Conservation (phyloP, 1,140 invertebrate species). For the Trachelipus rathkii region DNA sequence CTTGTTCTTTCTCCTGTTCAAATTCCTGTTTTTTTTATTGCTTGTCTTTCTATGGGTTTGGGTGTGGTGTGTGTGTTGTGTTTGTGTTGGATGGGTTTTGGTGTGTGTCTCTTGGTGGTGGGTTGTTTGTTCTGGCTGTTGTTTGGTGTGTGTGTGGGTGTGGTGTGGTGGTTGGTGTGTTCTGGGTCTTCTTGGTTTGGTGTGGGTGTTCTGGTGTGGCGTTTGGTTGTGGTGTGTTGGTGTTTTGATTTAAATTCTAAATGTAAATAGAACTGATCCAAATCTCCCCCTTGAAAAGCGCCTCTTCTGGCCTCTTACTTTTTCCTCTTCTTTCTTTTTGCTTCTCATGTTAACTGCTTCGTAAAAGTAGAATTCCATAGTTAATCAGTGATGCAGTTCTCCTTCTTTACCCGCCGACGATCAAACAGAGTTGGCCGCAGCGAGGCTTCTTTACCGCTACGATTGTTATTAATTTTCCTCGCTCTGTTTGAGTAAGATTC, state of each 20-base stretch:
- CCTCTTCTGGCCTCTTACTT: background rate
- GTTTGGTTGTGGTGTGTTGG: too few relatives aligned
- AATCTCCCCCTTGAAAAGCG: background rate
- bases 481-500: slow-evolving; percentile 1
- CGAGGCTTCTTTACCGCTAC: background rate
- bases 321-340: background rate
- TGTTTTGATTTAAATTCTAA: background rate
- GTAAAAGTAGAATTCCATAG: background rate
- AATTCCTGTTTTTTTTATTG: too few relatives aligned
- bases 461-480: slow-evolving; percentile 10
- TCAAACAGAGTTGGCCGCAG: background rate
- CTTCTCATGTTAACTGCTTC: background rate
- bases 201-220: too few relatives aligned
- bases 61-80: too few relatives aligned
- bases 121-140: too few relatives aligned
- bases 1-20: too few relatives aligned
- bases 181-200: too few relatives aligned
- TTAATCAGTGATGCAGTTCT: slow-evolving; percentile 3
- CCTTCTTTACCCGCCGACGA: background rate
- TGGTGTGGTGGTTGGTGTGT: too few relatives aligned
- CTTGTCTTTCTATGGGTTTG: too few relatives aligned
- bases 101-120: too few relatives aligned
- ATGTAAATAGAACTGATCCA: background rate
- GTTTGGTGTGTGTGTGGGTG: too few relatives aligned
- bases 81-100: too few relatives aligned